These are phyloP conservation scores for Anabas testudineus DNA, from an alignment of 2,797 vertebrate species.

Conservation along the genomic window DNA sequence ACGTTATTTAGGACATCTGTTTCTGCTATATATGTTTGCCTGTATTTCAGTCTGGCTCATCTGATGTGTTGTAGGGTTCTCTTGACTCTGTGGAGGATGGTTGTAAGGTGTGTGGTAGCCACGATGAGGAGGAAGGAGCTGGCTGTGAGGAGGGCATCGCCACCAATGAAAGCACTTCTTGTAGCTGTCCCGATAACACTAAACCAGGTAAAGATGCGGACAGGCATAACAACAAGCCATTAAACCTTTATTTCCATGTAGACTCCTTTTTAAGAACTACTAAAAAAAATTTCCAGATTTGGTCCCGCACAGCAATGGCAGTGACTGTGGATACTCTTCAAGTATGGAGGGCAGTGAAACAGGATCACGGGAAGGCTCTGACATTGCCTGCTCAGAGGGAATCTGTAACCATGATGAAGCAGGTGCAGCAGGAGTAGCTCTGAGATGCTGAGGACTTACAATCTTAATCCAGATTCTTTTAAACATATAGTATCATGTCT, in stretches of 20 bases:
- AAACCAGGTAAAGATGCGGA: constrained; percentile 86
- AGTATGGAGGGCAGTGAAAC: constrained; percentile 96
- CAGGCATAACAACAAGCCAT: background rate
- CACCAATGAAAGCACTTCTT: constrained; percentile 85
- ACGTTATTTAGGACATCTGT: background rate
- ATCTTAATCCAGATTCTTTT: background rate
- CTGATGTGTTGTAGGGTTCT: constrained; percentile 81
- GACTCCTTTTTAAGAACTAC: background rate
- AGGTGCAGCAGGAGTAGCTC: constrained; percentile 80
- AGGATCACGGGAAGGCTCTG: constrained; percentile 93
- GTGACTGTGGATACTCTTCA: constrained; percentile 96
- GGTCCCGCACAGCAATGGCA: constrained; percentile 90
- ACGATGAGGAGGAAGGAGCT: constrained; percentile 84
- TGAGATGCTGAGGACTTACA: background rate
- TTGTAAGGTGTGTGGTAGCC: constrained; percentile 90
- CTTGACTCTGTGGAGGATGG: constrained; percentile 85
- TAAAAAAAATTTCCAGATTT: constrained; percentile 80
- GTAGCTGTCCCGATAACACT: constrained; percentile 87
- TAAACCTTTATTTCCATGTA: background rate
- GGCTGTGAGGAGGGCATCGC: constrained; percentile 86
- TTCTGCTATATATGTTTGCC: background rate
- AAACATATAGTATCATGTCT: background rate
- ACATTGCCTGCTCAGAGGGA: constrained; percentile 95
- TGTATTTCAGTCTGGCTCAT: constrained; percentile 17
- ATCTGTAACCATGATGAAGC: constrained; percentile 96